These are phyloP conservation scores for Polydesmus complanatus DNA, from an alignment of 2,888 invertebrate genomes.

Conservation along the genomic window DNA sequence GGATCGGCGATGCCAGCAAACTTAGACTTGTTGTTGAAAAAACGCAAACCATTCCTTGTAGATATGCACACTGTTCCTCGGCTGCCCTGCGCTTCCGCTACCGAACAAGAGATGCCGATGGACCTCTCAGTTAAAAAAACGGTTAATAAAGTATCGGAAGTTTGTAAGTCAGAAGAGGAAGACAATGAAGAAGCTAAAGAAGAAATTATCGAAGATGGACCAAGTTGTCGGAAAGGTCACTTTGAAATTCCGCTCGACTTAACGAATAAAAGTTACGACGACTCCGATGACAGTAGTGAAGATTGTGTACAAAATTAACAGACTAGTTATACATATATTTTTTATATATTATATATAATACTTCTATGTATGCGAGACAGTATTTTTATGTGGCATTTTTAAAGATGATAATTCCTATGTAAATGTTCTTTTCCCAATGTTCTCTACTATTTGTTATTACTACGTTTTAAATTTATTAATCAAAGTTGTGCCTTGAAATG, in stretches of 20 bases:
- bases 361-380: neutral
- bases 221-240: neutral
- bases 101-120: conserved; percentile 26
- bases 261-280: neutral
- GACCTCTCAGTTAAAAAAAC: conserved; percentile 24
- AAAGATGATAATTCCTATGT: neutral
- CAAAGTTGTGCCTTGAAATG: neutral
- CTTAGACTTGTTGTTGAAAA: conserved; percentile 15
- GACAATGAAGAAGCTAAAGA: neutral
- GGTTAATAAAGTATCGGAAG: conserved; percentile 15
- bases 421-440: neutral
- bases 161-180: neutral
- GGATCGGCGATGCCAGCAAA: conserved; percentile 1
- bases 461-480: neutral
- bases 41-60: conserved; percentile 11
- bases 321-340: neutral
- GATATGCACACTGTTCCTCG: neutral
- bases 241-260: neutral
- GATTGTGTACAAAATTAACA: neutral
- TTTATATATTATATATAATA: neutral
- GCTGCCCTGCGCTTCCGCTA: conserved; percentile 16
- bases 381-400: neutral
- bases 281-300: neutral
- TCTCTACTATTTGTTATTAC: neutral
- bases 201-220: neutral